Conservation (phyloP, 2,888 invertebrate genomes). For the Napeogenes sylphis region DNA sequence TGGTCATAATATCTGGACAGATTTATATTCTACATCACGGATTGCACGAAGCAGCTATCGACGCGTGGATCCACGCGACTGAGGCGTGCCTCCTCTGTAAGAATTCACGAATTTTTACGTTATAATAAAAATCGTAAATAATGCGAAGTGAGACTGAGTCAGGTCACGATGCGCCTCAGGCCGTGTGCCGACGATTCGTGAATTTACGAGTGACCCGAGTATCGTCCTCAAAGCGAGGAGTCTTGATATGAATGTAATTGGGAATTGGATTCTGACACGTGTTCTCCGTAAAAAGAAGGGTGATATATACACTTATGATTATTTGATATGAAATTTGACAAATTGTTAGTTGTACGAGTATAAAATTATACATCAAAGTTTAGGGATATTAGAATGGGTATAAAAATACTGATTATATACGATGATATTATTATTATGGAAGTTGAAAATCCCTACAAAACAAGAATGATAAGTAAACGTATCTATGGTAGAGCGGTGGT, state of each 20-base stretch:
- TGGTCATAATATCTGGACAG: slow-evolving; percentile 29
- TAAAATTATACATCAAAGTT: too few species aligned
- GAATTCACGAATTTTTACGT: slow-evolving; percentile 72
- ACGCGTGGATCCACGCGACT: slow-evolving; percentile 70
- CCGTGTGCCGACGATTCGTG: slow-evolving; percentile 60
- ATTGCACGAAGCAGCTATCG: slow-evolving; percentile 64
- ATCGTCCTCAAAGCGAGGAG: slow-evolving; percentile 49
- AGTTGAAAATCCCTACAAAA: slow-evolving; percentile 40
- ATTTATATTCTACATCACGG: slow-evolving; percentile 47
- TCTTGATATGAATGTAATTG: slow-evolving; percentile 42
- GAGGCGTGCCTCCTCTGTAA: slow-evolving; percentile 59
- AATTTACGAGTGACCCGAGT: slow-evolving; percentile 61
- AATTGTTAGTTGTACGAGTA: too few species aligned
- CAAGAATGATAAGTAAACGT: slow-evolving; percentile 29
- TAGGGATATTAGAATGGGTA: too few species aligned
- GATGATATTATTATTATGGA: slow-evolving; percentile 27
- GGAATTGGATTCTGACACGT: slow-evolving; percentile 15
- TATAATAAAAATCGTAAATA: slow-evolving; percentile 74
- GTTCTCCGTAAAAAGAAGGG: neutral
- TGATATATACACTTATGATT: slow-evolving; percentile 9
- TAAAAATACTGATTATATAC: neutral
- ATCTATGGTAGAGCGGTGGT: slow-evolving; percentile 41
- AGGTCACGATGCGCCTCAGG: slow-evolving; percentile 71
- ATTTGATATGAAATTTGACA: neutral
- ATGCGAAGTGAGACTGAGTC: slow-evolving; percentile 60